Evolutionary conservation across 2,888 invertebrate genomes (phyloP).

Genomic region (Rosalia funebris): DNA sequence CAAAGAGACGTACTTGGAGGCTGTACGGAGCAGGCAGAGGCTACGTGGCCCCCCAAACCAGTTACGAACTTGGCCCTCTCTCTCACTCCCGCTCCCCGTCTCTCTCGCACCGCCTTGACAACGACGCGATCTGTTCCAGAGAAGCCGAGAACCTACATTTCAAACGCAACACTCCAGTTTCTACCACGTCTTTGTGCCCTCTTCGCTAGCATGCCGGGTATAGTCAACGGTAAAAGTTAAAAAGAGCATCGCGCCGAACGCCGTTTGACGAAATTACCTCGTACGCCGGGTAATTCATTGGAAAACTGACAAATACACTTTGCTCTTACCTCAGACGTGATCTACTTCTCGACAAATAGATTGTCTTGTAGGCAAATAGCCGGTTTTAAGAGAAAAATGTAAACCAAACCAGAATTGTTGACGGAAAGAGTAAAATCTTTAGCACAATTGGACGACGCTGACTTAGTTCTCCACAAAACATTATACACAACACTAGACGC

Average conservation of each 20-base stretch:
- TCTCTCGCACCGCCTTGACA: neutral
- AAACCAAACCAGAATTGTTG: no score
- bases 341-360: no score
- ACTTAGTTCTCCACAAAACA: no score
- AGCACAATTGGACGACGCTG: no score
- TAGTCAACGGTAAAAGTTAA: neutral
- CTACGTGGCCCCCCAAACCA: neutral
- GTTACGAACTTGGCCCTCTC: neutral
- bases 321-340: no score
- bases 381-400: no score
- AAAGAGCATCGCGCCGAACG: neutral
- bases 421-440: no score
- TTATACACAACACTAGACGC: no score
- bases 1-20: neutral
- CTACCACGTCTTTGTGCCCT: neutral
- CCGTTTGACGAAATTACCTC: no score
- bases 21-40: neutral
- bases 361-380: no score
- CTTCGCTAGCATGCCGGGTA: neutral
- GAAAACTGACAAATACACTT: no score
- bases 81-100: neutral
- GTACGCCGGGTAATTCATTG: no score
- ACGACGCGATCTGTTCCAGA: neutral
- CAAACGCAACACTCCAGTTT: neutral
- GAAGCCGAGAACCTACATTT: neutral